Evolutionary conservation across 2,888 invertebrate genomes (phyloP).

Genomic region (Choreutis nemorana): DNA sequence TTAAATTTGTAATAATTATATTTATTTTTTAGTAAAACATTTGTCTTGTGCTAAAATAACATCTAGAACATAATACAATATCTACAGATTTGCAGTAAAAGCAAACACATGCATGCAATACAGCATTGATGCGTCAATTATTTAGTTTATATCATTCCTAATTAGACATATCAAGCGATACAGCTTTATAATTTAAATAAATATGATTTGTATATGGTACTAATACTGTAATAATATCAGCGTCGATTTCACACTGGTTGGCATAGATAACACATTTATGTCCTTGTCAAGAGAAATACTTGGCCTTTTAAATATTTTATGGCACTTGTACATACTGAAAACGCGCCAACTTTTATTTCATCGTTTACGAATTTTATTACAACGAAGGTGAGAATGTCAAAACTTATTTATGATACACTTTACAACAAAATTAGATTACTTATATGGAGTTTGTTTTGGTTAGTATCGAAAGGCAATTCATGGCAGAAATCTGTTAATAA

Average conservation of each 20-base stretch:
- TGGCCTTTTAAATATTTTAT: conserved; percentile 21
- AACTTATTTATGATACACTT: too few species aligned
- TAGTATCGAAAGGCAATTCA: conserved; percentile 11
- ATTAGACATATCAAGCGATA: conserved; percentile 26
- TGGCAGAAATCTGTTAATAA: conserved; percentile 22
- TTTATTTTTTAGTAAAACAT: background rate
- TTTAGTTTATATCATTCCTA: background rate
- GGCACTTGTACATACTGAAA: conserved; percentile 19
- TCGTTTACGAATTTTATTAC: conserved; percentile 3
- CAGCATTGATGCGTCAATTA: conserved; percentile 1
- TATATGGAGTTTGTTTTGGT: too few species aligned
- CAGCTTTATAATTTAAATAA: conserved; percentile 15
- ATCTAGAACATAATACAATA: conserved; percentile 1
- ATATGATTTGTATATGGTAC: too few species aligned
- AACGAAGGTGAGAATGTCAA: too few species aligned
- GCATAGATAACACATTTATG: conserved; percentile 39
- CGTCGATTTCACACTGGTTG: too few species aligned
- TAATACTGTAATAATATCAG: too few species aligned
- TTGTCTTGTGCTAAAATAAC: too few species aligned
- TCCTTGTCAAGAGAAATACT: conserved; percentile 14
- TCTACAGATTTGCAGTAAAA: too few species aligned
- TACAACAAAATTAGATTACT: too few species aligned
- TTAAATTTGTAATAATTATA: background rate
- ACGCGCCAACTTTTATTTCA: conserved; percentile 11
- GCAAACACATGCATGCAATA: conserved; percentile 2